Evolutionary conservation across 1,140 invertebrate genomes (phyloP).

Genomic region (Eupristina koningsbergeri): DNA sequence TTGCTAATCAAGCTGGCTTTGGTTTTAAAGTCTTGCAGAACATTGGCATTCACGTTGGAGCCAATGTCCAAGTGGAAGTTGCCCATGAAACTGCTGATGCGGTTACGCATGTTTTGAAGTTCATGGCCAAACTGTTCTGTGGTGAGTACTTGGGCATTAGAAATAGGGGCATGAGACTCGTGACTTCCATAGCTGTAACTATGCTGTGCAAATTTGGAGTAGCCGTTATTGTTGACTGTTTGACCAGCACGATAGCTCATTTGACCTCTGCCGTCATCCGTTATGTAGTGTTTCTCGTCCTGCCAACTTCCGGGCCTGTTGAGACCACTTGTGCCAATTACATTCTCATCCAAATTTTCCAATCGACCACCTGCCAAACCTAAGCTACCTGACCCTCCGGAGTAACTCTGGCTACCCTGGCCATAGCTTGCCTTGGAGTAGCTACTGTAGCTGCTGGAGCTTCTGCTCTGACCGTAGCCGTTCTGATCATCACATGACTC

Average conservation of each 20-base stretch:
- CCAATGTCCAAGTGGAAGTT: neutral
- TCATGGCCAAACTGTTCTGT: conserved; percentile 28
- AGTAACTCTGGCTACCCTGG: too few species aligned
- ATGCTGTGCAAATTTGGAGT: conserved; percentile 33
- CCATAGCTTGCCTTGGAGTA: conserved; percentile 27
- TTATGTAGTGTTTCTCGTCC: conserved; percentile 55
- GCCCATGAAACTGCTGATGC: conserved; percentile 44
- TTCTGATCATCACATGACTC: conserved; percentile 21
- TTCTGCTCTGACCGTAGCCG: neutral
- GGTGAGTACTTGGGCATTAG: conserved; percentile 31
- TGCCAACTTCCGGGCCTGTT: conserved; percentile 54
- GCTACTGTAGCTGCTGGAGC: conserved; percentile 22
- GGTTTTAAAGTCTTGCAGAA: conserved; percentile 24
- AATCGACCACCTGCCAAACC: neutral
- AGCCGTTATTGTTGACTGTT: conserved; percentile 44
- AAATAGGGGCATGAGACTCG: neutral
- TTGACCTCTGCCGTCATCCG: conserved; percentile 53
- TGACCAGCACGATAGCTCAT: conserved; percentile 56
- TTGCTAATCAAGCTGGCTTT: conserved; percentile 21
- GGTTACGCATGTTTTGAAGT: conserved; percentile 24
- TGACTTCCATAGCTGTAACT: conserved; percentile 45
- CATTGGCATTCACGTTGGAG: neutral
- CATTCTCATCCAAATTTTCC: conserved; percentile 27
- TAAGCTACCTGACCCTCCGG: neutral
- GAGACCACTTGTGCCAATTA: neutral